Conservation (phyloP, 2,797 vertebrate species). For the Lutjanus campechanus region DNA sequence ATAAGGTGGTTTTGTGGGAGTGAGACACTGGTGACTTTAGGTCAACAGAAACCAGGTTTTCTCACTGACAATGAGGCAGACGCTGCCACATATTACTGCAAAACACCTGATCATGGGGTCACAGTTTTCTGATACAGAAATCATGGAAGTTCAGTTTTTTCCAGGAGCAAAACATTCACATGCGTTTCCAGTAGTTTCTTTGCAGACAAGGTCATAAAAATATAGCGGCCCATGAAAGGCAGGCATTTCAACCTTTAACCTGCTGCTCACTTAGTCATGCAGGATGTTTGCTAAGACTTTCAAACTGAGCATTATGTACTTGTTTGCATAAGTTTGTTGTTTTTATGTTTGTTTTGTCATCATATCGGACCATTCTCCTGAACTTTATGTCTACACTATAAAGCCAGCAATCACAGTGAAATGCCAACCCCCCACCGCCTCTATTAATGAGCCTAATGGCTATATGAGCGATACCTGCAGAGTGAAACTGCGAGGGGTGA, state of each 20-base stretch:
- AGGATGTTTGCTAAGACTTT: slow-evolving; percentile 63
- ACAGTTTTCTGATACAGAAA: rapidly evolving
- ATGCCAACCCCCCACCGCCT: slow-evolving; percentile 54
- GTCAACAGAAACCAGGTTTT: slow-evolving; percentile 50
- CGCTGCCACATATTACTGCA: background rate
- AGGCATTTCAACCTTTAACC: slow-evolving; percentile 77
- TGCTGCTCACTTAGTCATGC: slow-evolving; percentile 70
- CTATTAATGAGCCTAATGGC: slow-evolving; percentile 77
- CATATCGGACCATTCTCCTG: background rate
- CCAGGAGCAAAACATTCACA: background rate
- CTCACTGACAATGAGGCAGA: background rate
- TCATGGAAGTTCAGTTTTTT: background rate
- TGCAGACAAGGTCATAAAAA: slow-evolving; percentile 73
- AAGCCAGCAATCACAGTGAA: slow-evolving; percentile 34
- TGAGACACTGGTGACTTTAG: slow-evolving; percentile 53
- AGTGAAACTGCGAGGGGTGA: slow-evolving; percentile 79
- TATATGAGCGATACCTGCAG: slow-evolving; percentile 70
- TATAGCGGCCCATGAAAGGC: slow-evolving; percentile 79
- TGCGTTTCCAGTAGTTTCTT: slow-evolving; percentile 31
- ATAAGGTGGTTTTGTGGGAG: slow-evolving; percentile 73
- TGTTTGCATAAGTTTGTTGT: slow-evolving; percentile 31
- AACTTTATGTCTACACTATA: slow-evolving; percentile 20
- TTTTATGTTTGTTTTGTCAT: slow-evolving; percentile 8
- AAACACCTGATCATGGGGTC: background rate
- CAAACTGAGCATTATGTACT: slow-evolving; percentile 28